Percentiles rank a stretch among this genome's conserved stretches.
Evolutionary conservation across 2,888 invertebrate genomes (phyloP).

Genomic region (Digitonthophagus gazella): DNA sequence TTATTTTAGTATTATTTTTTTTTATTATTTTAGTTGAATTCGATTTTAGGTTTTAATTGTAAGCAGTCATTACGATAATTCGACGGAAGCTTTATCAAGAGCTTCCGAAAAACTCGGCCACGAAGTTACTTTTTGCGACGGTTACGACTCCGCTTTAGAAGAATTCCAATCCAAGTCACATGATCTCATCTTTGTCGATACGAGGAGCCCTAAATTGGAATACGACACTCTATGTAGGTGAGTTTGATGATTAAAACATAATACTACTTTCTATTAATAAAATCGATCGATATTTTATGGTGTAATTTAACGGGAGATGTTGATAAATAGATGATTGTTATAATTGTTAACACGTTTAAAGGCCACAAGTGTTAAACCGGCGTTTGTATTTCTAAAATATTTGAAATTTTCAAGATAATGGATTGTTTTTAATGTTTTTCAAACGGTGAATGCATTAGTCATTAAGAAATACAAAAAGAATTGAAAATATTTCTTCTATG

Average conservation of each 20-base stretch:
- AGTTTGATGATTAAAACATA: constrained; percentile 32
- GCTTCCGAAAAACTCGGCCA: constrained; percentile 62
- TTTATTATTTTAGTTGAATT: background rate
- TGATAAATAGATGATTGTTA: too few relatives aligned
- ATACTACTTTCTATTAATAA: too few relatives aligned
- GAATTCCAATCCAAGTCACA: constrained; percentile 57
- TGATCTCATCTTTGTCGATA: constrained; percentile 67
- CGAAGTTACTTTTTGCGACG: constrained; percentile 60
- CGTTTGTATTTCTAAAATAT: too few relatives aligned
- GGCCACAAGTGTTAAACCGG: too few relatives aligned
- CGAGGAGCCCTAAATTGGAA: constrained; percentile 61
- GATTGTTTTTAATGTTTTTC: too few relatives aligned
- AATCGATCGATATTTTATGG: background rate
- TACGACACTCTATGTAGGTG: constrained; percentile 66
- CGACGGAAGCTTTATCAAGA: constrained; percentile 64
- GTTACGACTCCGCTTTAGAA: constrained; percentile 58
- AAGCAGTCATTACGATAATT: constrained; percentile 64
- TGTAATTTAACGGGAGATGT: too few relatives aligned
- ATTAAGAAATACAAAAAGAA: too few relatives aligned
- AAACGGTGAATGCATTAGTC: too few relatives aligned
- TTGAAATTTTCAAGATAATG: too few relatives aligned
- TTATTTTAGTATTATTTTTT: constrained; percentile 20
- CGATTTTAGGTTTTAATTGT: constrained; percentile 66
- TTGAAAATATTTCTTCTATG: too few relatives aligned
- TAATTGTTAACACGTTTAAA: too few relatives aligned